Percentiles rank a stretch among this genome's conserved stretches.
phyloP scores from a whole-genome alignment of 2,113 vertebrate species.

The Urocolius indicus region DNA sequence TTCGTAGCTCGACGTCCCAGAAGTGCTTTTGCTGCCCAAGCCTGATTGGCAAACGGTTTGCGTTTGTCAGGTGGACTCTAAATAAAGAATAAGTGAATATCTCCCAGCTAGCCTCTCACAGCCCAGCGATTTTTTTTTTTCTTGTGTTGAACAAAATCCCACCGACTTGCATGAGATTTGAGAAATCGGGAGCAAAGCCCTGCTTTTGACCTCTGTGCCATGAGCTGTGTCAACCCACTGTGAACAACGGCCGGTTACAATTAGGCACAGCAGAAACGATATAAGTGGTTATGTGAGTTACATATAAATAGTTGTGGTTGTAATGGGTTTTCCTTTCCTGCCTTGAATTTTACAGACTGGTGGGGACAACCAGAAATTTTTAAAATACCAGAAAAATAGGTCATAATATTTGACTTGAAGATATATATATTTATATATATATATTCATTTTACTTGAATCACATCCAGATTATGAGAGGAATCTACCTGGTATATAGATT shows the following conservation, averaged over 20 bases:
- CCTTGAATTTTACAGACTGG: not conserved
- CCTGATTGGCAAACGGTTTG: not conserved
- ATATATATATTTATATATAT: too few species aligned
- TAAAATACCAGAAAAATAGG: not conserved
- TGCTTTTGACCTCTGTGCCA: not conserved
- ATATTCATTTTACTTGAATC: not conserved
- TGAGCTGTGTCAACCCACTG: rapidly evolving
- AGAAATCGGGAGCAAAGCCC: not conserved
- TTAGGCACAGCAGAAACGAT: rapidly evolving
- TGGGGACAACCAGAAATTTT: not conserved
- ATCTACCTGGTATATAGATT: not conserved
- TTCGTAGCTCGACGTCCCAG: rapidly evolving
- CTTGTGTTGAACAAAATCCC: not conserved
- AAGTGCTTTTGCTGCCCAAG: not conserved
- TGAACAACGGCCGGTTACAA: not conserved
- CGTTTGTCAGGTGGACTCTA: not conserved
- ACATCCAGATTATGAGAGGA: constrained; percentile 35
- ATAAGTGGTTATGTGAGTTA: rapidly evolving
- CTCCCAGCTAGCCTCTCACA: not conserved
- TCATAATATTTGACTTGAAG: not conserved
- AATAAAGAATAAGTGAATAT: not conserved
- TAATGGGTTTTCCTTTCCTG: not conserved
- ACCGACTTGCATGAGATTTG: rapidly evolving
- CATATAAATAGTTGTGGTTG: not conserved
- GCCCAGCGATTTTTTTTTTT: not conserved